Evolutionary conservation across 2,888 invertebrate species (phyloP).

Genomic region (Trichopria drosophilae): DNA sequence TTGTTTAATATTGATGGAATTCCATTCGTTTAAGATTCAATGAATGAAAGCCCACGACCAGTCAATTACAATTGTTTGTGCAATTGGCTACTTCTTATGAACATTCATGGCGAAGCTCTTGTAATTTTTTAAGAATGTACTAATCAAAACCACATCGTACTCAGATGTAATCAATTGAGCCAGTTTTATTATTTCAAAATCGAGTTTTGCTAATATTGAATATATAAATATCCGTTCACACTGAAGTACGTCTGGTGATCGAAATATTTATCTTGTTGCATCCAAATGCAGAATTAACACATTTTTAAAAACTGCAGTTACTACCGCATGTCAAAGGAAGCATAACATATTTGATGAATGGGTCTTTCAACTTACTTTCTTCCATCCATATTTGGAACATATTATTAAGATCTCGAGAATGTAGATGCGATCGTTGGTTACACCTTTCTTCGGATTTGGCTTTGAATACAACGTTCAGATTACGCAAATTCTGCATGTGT

Average conservation of each 20-base stretch:
- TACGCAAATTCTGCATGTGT: background rate
- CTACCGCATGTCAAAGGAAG: constrained; percentile 1
- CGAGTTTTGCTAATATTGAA: constrained; percentile 8
- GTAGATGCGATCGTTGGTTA: background rate
- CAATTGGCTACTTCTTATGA: constrained; percentile 14
- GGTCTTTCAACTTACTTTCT: background rate
- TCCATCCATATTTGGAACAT: constrained; percentile 1
- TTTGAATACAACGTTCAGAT: constrained; percentile 13
- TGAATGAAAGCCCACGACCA: too few species aligned
- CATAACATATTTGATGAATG: background rate
- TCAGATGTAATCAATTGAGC: constrained; percentile 23
- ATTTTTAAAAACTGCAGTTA: too few species aligned
- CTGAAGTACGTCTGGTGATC: constrained; percentile 13
- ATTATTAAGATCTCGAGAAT: constrained; percentile 27
- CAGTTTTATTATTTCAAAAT: constrained; percentile 8
- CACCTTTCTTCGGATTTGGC: constrained; percentile 17
- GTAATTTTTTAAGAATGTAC: constrained; percentile 19
- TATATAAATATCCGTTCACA: constrained; percentile 29
- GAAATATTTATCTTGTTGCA: constrained; percentile 24
- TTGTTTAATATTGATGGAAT: constrained; percentile 12
- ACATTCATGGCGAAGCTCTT: constrained; percentile 12
- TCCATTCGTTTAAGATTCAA: constrained; percentile 13
- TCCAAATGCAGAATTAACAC: constrained; percentile 30
- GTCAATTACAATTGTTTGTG: constrained; percentile 20
- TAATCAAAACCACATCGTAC: constrained; percentile 21